Percentiles rank a stretch among this genome's conserved stretches.
Evolutionary conservation across 2,113 vertebrate genomes (phyloP).

Genomic region (Psophia crepitans): DNA sequence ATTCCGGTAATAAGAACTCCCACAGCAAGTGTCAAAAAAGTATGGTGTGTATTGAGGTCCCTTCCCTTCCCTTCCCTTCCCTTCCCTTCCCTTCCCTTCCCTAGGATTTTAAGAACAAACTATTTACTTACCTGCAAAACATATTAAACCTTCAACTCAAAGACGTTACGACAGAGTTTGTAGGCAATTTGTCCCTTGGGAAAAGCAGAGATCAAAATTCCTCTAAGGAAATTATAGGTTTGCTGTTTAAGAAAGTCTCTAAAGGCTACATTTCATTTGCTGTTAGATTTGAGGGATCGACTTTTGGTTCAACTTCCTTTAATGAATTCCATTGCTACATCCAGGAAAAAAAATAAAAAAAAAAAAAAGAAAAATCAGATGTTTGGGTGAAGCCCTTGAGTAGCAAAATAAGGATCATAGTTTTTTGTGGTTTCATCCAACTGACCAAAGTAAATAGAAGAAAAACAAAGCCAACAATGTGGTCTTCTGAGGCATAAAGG

Average conservation of each 20-base stretch:
- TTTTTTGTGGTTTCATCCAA: neutral
- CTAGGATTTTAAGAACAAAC: neutral
- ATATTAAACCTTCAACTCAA: neutral
- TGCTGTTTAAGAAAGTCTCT: neutral
- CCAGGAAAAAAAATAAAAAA: neutral
- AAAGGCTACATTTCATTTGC: neutral
- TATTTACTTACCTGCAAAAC: neutral
- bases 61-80: neutral
- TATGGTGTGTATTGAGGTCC: neutral
- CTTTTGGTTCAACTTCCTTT: neutral
- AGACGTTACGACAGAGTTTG: conserved; percentile 8
- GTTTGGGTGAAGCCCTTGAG: neutral
- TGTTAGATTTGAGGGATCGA: neutral
- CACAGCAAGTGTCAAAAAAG: neutral
- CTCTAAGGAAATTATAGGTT: conserved; percentile 13
- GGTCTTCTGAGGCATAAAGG: neutral
- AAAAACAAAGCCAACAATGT: neutral
- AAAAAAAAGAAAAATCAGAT: neutral
- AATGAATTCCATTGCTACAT: neutral
- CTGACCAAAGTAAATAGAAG: neutral
- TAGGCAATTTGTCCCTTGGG: neutral
- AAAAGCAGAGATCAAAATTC: conserved; percentile 28
- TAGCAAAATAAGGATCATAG: neutral
- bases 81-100: accelerated
- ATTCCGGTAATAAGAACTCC: neutral